Conservation (phyloP, 2,113 vertebrate genomes). For the Pica pica region DNA sequence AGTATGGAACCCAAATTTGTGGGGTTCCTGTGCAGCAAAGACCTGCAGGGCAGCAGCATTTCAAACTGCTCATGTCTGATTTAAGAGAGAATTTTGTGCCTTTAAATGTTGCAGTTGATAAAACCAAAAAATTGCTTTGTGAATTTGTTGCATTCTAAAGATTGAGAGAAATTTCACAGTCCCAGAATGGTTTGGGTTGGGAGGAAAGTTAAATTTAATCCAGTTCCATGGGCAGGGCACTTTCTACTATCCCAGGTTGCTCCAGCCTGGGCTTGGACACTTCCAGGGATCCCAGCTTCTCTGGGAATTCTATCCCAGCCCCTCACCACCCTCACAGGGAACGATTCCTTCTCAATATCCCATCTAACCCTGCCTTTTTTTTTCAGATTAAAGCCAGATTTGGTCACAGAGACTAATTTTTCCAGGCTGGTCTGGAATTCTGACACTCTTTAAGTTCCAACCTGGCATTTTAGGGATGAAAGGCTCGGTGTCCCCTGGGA, state of each 20-base stretch:
- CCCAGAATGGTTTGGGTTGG: too few relatives aligned
- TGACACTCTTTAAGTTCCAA: background rate
- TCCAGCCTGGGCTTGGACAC: background rate
- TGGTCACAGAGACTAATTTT: background rate
- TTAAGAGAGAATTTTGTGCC: fast-evolving
- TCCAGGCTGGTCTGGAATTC: too few relatives aligned
- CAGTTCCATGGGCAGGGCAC: background rate
- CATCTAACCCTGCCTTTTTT: background rate
- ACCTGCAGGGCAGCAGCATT: background rate
- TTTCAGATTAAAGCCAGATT: background rate
- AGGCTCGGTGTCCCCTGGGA: background rate
- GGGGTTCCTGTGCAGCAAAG: background rate
- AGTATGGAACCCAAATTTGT: fast-evolving
- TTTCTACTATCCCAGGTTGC: background rate
- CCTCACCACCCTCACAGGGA: background rate
- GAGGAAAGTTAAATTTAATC: background rate
- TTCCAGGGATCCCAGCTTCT: background rate
- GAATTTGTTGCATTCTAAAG: background rate
- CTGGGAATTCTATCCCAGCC: background rate
- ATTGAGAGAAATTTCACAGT: too few relatives aligned
- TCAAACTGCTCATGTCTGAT: background rate
- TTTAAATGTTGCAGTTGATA: background rate
- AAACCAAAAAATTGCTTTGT: background rate
- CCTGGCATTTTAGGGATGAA: background rate
- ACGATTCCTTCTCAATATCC: background rate